Evolutionary conservation across 2,888 invertebrate genomes (phyloP), one percentile per base, ranked within the genome.

Genomic region (Oscheius sp.): DNA sequence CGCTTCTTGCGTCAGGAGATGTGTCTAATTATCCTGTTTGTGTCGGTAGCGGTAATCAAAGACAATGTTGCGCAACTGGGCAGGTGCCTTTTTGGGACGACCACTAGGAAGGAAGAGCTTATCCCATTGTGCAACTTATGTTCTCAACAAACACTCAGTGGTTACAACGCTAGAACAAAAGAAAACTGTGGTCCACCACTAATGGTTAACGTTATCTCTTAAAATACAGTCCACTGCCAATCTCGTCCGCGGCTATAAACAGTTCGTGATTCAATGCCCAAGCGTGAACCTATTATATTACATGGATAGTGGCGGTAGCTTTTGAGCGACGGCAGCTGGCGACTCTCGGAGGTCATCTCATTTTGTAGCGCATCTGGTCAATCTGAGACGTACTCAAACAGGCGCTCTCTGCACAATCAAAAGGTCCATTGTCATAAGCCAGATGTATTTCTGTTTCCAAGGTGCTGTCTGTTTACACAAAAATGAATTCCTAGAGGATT

Each of bases 351-450:
- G 66, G 66, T 66, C 66, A 66, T 66, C 66, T 66, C 52, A 66
- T 66, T 66, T 66, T 66, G 66, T 66, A 66, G 66, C 66, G 52
- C 66, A 66, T 66, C 66, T 66, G 66, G 66, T 66, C 66, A 66
- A 66, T 66, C 66, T 52, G 52, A 27, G 52, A 52, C 66, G 49
- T 49, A 66, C 66, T 66, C 66, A 27, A 66, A 66, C 29, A 66
- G 52, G 21, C 64, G 27, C 27, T 23, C 43, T 27, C 6, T 49
- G 35, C 25, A n/a, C 58, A 58, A 27, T 25, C 58, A 58, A 29
- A 23, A 58, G 29, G 18, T 49, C 16, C 49, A 49, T 16, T n/a
- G 18, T 49, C 49, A 49, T 13, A 5, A n/a, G 49, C 18, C 49
- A 49, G 18, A 18, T 18, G 49, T 49, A 16, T 18, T 49, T 49